These are phyloP conservation scores for Eupithecia dodoneata DNA, from an alignment of 2,888 invertebrate genomes.

Conservation along the genomic window DNA sequence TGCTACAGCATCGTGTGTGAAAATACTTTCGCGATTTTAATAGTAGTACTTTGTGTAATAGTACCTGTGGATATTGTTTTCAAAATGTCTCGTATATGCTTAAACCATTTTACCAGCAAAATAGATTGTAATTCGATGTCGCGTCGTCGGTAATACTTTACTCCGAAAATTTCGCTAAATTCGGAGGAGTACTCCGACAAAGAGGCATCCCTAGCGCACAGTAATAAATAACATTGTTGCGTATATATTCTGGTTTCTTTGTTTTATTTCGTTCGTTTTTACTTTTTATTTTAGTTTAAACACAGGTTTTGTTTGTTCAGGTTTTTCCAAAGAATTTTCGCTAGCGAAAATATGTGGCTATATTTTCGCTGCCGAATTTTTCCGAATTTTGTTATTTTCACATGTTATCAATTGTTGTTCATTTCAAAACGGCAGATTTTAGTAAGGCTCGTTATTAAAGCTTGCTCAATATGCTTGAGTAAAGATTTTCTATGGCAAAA, in stretches of 20 bases:
- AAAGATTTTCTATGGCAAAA: too few species aligned
- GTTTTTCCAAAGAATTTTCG: slow-evolving; percentile 4
- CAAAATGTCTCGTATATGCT: not conserved
- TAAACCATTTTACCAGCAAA: not conserved
- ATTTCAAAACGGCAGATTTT: not conserved
- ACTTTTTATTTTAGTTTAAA: slow-evolving; percentile 16
- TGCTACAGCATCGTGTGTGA: too few species aligned
- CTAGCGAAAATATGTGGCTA: not conserved
- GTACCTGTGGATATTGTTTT: not conserved
- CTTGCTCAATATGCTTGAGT: too few species aligned
- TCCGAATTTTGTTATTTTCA: not conserved
- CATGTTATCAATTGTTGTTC: not conserved
- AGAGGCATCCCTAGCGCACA: slow-evolving; percentile 1
- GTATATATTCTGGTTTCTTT: slow-evolving; percentile 38
- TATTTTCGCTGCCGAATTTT: not conserved
- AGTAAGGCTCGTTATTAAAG: too few species aligned
- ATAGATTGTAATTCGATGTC: not conserved
- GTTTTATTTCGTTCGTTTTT: slow-evolving; percentile 22
- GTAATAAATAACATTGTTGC: slow-evolving; percentile 25
- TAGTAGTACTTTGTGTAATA: not conserved
- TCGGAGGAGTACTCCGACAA: slow-evolving; percentile 10
- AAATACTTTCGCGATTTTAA: not conserved
- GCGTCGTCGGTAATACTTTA: not conserved
- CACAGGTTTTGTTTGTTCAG: slow-evolving; percentile 3
- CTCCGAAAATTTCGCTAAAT: not conserved